Base-by-base conservation (phyloP, 2,113 vertebrate species). In the Zeus faber region DNA sequence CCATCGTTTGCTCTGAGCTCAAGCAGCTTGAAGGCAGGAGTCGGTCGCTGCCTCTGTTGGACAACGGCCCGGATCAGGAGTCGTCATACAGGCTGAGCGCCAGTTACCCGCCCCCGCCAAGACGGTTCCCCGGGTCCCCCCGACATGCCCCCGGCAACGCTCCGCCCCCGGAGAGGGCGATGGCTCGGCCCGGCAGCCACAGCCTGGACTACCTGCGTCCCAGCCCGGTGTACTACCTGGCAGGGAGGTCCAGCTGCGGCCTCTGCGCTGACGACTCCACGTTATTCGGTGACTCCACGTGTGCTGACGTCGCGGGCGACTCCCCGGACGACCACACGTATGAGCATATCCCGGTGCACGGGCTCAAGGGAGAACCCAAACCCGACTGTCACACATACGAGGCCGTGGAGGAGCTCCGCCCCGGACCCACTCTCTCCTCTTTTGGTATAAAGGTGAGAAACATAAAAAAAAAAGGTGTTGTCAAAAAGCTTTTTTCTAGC, bases 391-490 rank as follows among this genome's bases (percentile, higher is more conserved):
- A 76, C 65, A 76, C 66, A 0, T 83, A 88, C 0, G 78, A 84
- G 54, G 62, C 66, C 39, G 56, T 88, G 70, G 74, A 80, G 51
- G 80, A 84, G 37, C 31, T 81, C n/a, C 85, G 67, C 67, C 49
- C 67, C 20, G 89, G 79, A 73, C 63, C 56, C 3, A 48, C 6
- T 14, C 16, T 43, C 18, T 49, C 73, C 2, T 17, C 44, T 63
- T 58, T 50, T 49, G 67, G 54, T 4, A 24, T 70, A 49, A 91
- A 87, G 84, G 88, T 89, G 1, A 74, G 82, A 61, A 8, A 35
- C 1, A 14, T 37, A n/a, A 9, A 37, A 2, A n/a, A 9, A 37
- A 2, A 14, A n/a, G 31, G 8, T 9, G 13, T 14, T 5, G 18
- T 18, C 17, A n/a, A 40, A 35, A 27, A 29, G 0, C 35, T 7